phyloP scores from a whole-genome alignment of 1,140 invertebrate genomes.

The Wiebesia pumilae region DNA sequence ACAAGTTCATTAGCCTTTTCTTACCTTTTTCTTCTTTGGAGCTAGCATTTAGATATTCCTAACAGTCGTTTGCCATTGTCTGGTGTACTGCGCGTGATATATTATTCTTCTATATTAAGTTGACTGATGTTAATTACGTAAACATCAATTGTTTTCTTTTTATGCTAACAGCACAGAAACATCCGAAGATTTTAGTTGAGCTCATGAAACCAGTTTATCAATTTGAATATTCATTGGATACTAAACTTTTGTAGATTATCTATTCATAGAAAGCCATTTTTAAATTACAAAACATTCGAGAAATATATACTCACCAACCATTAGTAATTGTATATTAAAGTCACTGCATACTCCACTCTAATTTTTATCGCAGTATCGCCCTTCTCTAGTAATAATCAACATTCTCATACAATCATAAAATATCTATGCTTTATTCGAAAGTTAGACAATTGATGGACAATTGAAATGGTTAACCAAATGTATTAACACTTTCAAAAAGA shows the following conservation, averaged over 20 bases:
- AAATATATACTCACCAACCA: background rate
- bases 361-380: background rate
- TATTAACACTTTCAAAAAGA: too few species aligned
- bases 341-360: background rate
- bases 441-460: too few species aligned
- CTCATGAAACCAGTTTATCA: background rate
- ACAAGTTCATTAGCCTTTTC: slow-evolving; percentile 44
- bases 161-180: background rate
- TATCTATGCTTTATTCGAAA: too few species aligned
- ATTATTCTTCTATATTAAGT: background rate
- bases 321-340: background rate
- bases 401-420: too few species aligned
- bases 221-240: background rate
- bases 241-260: background rate
- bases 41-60: background rate
- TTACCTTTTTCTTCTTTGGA: background rate
- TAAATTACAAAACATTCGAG: background rate
- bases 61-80: background rate
- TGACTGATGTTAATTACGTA: background rate
- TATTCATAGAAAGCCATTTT: background rate
- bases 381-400: too few species aligned
- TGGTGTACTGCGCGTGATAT: background rate
- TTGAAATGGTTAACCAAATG: too few species aligned
- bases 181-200: background rate
- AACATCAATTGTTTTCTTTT: background rate